phyloP scores from a whole-genome alignment of 30 jellyfish, hydroid and myxozoan species.

The Pseudorhiza aurosa region DNA sequence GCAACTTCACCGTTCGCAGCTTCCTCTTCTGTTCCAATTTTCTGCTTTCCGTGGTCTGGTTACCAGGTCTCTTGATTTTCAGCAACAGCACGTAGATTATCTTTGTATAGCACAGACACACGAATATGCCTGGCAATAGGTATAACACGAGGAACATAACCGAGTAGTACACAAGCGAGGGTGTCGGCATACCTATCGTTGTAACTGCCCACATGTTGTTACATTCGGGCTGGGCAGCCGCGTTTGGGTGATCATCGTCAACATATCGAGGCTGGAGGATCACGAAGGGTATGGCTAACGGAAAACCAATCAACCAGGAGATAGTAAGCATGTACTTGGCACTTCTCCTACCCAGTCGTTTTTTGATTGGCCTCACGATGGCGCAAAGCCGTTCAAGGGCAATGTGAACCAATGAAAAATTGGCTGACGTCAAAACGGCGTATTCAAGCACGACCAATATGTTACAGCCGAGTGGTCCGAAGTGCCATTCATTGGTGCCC shows the following conservation, averaged over 20 bases:
- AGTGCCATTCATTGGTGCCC: slow-evolving; percentile 60
- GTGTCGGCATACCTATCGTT: slow-evolving; percentile 44
- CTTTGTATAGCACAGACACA: slow-evolving; percentile 11
- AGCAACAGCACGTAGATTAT: slow-evolving; percentile 14
- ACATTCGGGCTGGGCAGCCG: slow-evolving; percentile 73
- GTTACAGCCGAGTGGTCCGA: slow-evolving; percentile 44
- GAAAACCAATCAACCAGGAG: slow-evolving; percentile 52
- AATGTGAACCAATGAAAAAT: slow-evolving; percentile 34
- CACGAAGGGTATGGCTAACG: slow-evolving; percentile 51
- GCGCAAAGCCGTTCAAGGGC: slow-evolving; percentile 58
- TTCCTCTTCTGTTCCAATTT: slow-evolving; percentile 3
- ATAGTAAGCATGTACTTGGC: slow-evolving; percentile 9
- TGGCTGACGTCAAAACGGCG: slow-evolving; percentile 67
- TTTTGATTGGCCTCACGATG: slow-evolving; percentile 50
- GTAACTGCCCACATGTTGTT: slow-evolving; percentile 72
- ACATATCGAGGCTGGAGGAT: slow-evolving; percentile 57
- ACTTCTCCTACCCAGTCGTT: neutral
- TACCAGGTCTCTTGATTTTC: slow-evolving; percentile 64
- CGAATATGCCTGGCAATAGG: slow-evolving; percentile 16
- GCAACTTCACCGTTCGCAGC: slow-evolving; percentile 57
- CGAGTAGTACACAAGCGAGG: slow-evolving; percentile 25
- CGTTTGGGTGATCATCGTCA: slow-evolving; percentile 61
- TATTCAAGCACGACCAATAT: slow-evolving; percentile 56
- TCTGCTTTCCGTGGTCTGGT: slow-evolving; percentile 56
- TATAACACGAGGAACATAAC: slow-evolving; percentile 43